Conservation (phyloP, 2,888 invertebrate species). For the Candidula unifasciata region DNA sequence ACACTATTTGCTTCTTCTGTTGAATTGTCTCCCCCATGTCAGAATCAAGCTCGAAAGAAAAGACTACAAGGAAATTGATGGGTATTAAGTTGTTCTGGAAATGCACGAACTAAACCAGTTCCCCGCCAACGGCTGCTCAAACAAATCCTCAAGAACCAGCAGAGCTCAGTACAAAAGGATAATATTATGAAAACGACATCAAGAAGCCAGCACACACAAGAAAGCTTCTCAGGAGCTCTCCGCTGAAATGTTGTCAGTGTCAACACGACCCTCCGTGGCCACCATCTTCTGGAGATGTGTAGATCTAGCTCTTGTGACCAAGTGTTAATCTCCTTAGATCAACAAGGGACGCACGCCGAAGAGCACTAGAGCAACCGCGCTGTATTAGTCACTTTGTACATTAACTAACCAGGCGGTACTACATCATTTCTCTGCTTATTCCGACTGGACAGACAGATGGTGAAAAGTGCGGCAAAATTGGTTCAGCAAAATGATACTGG, state of each 20-base stretch:
- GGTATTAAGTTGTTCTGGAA: neutral
- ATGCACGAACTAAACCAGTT: neutral
- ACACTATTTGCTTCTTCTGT: too few relatives aligned
- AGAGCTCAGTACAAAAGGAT: neutral
- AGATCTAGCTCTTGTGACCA: neutral
- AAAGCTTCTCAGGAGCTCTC: neutral
- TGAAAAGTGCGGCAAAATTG: too few relatives aligned
- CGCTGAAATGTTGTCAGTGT: conserved; percentile 18
- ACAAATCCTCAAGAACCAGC: conserved; percentile 7
- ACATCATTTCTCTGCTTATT: neutral
- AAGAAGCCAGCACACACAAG: conserved; percentile 17
- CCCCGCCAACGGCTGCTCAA: neutral
- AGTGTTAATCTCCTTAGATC: conserved; percentile 25
- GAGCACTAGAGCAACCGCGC: neutral
- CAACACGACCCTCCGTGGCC: neutral
- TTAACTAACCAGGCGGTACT: neutral
- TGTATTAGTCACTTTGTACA: conserved; percentile 11
- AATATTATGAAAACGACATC: conserved; percentile 29
- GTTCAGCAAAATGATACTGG: too few relatives aligned
- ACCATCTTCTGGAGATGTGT: conserved; percentile 7
- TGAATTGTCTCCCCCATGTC: too few relatives aligned
- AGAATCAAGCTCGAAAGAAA: too few relatives aligned
- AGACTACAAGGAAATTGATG: too few relatives aligned
- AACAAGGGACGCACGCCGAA: neutral
- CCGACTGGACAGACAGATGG: neutral